Base-by-base conservation (phyloP, 2,888 invertebrate genomes). In the Meteorus cinctellus region DNA sequence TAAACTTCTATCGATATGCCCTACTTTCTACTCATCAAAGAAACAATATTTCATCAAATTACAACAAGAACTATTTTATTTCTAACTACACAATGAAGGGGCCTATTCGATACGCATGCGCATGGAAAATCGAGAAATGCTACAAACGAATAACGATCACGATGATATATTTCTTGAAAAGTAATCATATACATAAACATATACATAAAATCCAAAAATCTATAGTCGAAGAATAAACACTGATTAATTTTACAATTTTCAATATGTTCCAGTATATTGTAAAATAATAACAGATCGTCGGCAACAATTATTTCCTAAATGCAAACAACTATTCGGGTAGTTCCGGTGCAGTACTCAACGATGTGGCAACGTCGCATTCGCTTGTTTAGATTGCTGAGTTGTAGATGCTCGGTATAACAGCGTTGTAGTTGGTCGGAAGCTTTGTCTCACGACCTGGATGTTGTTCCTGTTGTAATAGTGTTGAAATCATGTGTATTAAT, bases 321-420 rank as follows among this genome's bases (percentile, higher is more conserved):
- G n/a, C 31, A 19, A 55, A 34, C n/a, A 34, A 2, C 8, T 55
- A 55, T 69, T 55, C 31, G 31, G n/a, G 34, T 69, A 69, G 36
- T 34, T 27, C 19, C 31, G 36, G 31, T 51, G 69, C 72, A 69
- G 63, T 63, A 45, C 27, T 51, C 72, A 12, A 14, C 31, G 34
- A 72, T 29, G 68, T 65, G 76, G 76, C 76, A 76, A 76, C 76
- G 63, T 63, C 16, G 76, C 63, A 63, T 31, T 19, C 24, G 72
- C 60, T 72, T 72, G 72, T 73, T 76, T 55, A 29, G 68, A 68
- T 45, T 68, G 76, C 76, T 69, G 72, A 72, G 76, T 76, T 72
- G 76, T 72, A 63, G 69, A 62, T 48, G 55, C 62, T 36, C 51
- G 63, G 69, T 72, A 76, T 69, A 76, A 55, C 69, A 73, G 66